phyloP scores from a whole-genome alignment of 1,140 invertebrate species.

The Tenebrio molitor region DNA sequence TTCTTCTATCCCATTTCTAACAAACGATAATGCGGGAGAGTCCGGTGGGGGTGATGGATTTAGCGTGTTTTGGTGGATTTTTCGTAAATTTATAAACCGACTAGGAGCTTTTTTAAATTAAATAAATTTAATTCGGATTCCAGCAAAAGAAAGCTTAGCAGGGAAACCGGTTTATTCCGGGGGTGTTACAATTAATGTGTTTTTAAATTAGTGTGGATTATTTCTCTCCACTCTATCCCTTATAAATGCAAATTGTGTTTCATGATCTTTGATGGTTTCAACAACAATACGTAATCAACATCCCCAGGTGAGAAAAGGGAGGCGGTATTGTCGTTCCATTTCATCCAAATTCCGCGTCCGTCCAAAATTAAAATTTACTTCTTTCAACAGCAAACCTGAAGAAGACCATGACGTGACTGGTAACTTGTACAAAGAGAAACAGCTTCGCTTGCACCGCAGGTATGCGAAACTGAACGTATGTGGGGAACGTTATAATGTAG shows the following conservation, averaged over 20 bases:
- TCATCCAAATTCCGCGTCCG: no score
- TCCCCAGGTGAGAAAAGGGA: constrained; percentile 8
- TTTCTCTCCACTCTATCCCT: background rate
- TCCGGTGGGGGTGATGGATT: no score
- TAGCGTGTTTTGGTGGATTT: no score
- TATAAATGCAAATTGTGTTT: constrained; percentile 37
- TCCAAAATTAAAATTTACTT: constrained; percentile 30
- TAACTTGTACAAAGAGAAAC: constrained; percentile 16
- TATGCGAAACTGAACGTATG: constrained; percentile 26
- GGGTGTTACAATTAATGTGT: constrained; percentile 39
- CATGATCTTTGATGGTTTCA: constrained; percentile 28
- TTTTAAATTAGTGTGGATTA: constrained; percentile 37
- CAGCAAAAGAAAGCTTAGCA: constrained; percentile 9
- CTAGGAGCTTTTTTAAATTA: constrained; percentile 5
- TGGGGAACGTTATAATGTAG: constrained; percentile 8
- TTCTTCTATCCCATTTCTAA: background rate
- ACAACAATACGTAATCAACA: constrained; percentile 26
- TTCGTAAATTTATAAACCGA: background rate
- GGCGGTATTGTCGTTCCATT: constrained; percentile 7
- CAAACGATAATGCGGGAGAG: background rate
- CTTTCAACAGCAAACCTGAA: background rate
- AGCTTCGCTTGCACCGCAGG: constrained; percentile 8
- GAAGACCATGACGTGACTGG: constrained; percentile 6
- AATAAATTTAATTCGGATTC: constrained; percentile 25
- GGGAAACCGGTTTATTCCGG: constrained; percentile 17